Evolutionary conservation across 2,113 vertebrate species (phyloP), one percentile per base, ranked within the genome.

Genomic region (Lophura nycthemera): DNA sequence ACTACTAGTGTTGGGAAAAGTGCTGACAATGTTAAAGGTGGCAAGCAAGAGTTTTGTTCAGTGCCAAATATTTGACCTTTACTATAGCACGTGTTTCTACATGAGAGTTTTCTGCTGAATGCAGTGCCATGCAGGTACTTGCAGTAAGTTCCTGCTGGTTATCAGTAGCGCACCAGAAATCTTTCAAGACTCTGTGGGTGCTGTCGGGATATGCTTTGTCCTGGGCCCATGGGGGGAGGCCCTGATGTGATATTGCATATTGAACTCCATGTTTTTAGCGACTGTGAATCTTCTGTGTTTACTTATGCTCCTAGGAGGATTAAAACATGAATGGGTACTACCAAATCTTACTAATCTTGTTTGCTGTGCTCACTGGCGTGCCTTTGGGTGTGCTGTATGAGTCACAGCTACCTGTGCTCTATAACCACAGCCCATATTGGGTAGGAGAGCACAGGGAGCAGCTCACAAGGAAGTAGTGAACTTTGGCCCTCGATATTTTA

Each of bases 111-210:
- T 84, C 36, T 84, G 54, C 48, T 34, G 42, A 32, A 34, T 8
- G 1, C 0, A 14, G 1, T 10, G 8, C 30, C 6, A 2, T 0
- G 0, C 43, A 8, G 24, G 3, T 24, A 19, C 40, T 52, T 36
- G 27, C 4, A 13, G 21, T 32, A 29, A 8, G 1, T 36, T 64
- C 8, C 34, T 0, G 18, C 24, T 6, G 6, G 7, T 22, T 42
- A 34, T 8, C 40, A 10, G n/a, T 1, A 17, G n/a, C 0, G 0
- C 6, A 16, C 1, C 19, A 8, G 34, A 40, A 43, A 40, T 27
- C 30, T 36, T n/a, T 8, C 1, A 2, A 5, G 20, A 25, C 13
- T 34, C 22, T 19, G 8, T 9, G 54, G 2, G 3, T 73, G 22
- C 40, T 76, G 65, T 25, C 6, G 19, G 63, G 5, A 4, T 20